Evolutionary conservation across 2,113 vertebrate genomes (phyloP), one percentile per base, ranked within the genome.

Genomic region (Carettochelys insculpta): DNA sequence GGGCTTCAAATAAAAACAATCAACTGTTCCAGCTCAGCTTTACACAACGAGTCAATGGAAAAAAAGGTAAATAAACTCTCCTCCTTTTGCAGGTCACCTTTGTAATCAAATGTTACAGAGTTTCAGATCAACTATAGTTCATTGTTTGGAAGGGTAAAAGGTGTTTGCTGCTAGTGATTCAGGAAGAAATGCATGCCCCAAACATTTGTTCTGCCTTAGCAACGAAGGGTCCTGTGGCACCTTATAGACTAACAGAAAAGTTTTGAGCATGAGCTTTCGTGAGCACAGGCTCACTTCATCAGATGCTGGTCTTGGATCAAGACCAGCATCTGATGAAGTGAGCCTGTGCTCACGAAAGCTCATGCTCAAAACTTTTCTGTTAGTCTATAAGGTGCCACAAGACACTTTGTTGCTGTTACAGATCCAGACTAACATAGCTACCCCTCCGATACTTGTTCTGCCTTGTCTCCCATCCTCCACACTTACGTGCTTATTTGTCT

Each of bases 101-200:
- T 73, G 2, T 24, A 75, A 75, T 75, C 11, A 7, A 75, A 45
- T 6, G 48, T 47, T 65, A 25, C 12, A 13, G 41, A 2, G 27
- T 45, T 17, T 2, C 27, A 16, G 41, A 45, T 75, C 41, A 45
- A 75, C 27, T 41, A 41, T 52, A 47, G 24, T 43, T 22, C 24
- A n/a, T 51, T 11, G 3, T 3, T 19, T 78, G 24, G 22, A 0
- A 1, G 80, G 10, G 8, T 34, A 45, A 22, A 29, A 24, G 12
- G 51, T 80, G 17, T 17, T n/a, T 5, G 1, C 14, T 34, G 19
- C 56, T 24, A 20, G 65, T 41, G 19, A 4, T 29, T 50, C 51
- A 2, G 43, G 4, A 4, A 2, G 51, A 77, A 14, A 4, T 16
- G 3, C 3, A 50, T 22, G 29, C 0, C 2, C 50, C n/a, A n/a